These are phyloP conservation scores for Himalopsyche japonica DNA, from an alignment of 2,888 invertebrate species.

Conservation along the genomic window DNA sequence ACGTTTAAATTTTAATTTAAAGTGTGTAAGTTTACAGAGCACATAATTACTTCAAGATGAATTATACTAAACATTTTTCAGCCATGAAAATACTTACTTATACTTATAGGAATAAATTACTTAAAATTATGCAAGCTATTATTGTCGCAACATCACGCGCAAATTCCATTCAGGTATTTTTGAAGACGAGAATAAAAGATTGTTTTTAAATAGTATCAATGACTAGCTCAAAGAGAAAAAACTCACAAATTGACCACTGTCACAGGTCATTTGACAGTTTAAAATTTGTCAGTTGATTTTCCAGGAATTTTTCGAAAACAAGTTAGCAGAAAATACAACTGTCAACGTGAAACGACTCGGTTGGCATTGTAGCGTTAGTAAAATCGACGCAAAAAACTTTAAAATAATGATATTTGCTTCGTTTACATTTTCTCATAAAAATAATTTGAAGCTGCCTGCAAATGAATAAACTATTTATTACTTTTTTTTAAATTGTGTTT, in stretches of 20 bases:
- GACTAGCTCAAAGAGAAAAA: background rate
- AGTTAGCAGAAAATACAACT: background rate
- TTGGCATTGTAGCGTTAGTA: background rate
- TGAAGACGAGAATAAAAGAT: background rate
- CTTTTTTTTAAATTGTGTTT: no score
- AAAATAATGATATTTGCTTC: background rate
- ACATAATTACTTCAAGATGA: no score
- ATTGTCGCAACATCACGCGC: background rate
- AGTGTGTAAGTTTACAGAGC: no score
- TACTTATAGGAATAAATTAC: no score
- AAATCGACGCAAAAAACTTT: background rate
- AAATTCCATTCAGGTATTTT: background rate
- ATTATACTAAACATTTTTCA: no score
- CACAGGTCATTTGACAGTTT: background rate
- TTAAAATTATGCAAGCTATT: no score
- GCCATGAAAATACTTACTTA: no score
- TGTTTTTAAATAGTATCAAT: background rate
- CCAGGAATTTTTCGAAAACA: background rate
- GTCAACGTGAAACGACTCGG: background rate
- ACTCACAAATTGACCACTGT: background rate
- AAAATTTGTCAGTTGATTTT: background rate
- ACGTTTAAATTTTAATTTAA: no score
- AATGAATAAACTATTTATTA: no score
- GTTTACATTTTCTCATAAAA: background rate
- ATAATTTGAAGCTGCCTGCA: no score